These are phyloP conservation scores for Corbicula japonica DNA, from an alignment of 2,888 invertebrate species.

Conservation along the genomic window DNA sequence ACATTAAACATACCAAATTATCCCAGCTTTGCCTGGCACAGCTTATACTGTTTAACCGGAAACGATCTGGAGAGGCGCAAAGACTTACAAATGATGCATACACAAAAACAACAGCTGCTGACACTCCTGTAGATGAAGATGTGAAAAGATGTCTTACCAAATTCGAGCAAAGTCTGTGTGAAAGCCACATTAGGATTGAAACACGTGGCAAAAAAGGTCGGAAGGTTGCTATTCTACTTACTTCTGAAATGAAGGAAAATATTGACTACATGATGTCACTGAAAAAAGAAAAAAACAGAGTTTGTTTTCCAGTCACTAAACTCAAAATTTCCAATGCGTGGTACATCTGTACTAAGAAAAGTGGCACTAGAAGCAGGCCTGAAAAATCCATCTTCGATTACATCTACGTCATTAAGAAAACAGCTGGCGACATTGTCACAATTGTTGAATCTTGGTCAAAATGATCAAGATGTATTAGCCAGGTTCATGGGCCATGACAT, in stretches of 20 bases:
- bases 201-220: constrained; percentile 1
- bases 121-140: constrained; percentile 1
- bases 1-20: background rate
- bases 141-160: too few relatives aligned
- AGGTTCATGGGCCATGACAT: too few relatives aligned
- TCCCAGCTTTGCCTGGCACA: background rate
- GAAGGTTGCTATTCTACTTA: background rate
- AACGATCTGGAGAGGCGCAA: too few relatives aligned
- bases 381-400: background rate
- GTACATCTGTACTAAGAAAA: background rate
- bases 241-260: background rate
- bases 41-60: background rate
- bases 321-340: background rate
- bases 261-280: constrained; percentile 4
- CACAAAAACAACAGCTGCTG: background rate
- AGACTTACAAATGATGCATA: too few relatives aligned
- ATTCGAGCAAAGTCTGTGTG: too few relatives aligned
- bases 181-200: background rate
- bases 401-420: too few relatives aligned
- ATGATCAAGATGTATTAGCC: too few relatives aligned
- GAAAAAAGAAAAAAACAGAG: background rate
- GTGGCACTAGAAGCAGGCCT: constrained; percentile 1
- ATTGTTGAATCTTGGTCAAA: background rate
- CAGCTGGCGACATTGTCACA: constrained; percentile 4
- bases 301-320: constrained; percentile 1